Evolutionary conservation across 2,113 vertebrate species (phyloP).

Genomic region (Anguilla japonica): DNA sequence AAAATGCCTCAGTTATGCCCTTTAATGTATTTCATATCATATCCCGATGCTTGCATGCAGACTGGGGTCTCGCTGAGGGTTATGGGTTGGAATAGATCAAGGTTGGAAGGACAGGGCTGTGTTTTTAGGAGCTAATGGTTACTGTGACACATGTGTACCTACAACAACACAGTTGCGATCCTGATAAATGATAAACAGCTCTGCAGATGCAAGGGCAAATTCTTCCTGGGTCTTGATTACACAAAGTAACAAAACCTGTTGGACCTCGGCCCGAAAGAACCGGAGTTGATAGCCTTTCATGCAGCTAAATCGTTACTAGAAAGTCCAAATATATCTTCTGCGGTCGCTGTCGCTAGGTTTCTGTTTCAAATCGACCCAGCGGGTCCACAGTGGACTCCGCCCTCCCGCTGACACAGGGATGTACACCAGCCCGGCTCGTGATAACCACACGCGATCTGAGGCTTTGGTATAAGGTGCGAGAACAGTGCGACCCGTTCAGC

Average conservation of each 20-base stretch:
- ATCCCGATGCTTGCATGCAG: neutral
- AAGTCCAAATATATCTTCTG: slow-evolving; percentile 55
- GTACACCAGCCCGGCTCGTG: slow-evolving; percentile 28
- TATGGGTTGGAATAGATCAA: neutral
- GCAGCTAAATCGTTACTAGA: slow-evolving; percentile 48
- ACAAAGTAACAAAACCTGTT: slow-evolving; percentile 38
- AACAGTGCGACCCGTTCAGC: slow-evolving; percentile 22
- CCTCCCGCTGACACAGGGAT: slow-evolving; percentile 27
- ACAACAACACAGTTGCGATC: neutral
- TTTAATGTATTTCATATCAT: neutral
- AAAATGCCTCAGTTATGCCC: neutral
- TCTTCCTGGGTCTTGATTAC: slow-evolving; percentile 21
- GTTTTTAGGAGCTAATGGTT: neutral
- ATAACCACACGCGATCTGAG: slow-evolving; percentile 42
- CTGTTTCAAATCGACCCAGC: slow-evolving; percentile 46
- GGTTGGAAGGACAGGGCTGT: no score
- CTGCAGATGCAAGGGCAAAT: slow-evolving; percentile 15
- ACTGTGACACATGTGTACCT: neutral
- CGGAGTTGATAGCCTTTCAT: slow-evolving; percentile 32
- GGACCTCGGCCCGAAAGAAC: slow-evolving; percentile 34
- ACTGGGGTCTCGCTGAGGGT: neutral
- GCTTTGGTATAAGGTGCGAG: slow-evolving; percentile 27
- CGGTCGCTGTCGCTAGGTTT: slow-evolving; percentile 50
- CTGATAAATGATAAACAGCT: neutral
- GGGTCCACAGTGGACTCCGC: slow-evolving; percentile 42